Conservation (phyloP, 2,113 vertebrate genomes). For the Chaetodon auriga region DNA sequence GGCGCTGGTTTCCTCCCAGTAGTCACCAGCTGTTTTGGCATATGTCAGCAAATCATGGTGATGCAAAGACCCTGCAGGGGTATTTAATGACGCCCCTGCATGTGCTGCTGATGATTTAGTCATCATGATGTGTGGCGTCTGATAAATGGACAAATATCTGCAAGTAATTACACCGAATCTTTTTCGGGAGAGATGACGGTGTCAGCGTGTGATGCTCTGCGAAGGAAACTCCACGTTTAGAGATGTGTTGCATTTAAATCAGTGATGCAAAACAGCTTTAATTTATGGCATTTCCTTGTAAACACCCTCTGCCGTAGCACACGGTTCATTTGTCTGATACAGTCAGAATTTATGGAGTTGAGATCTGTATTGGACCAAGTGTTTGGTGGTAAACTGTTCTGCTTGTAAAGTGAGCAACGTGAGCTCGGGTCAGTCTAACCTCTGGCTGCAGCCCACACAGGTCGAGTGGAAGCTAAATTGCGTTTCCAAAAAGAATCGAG, state of each 20-base stretch:
- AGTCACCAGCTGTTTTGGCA: constrained; percentile 55
- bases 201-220: neutral
- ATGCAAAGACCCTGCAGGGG: constrained; percentile 37
- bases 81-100: constrained; percentile 36
- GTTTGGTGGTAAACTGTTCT: neutral
- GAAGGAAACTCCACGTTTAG: neutral
- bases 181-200: constrained; percentile 3
- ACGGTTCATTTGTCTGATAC: neutral
- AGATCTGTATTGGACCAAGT: neutral
- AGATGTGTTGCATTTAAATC: neutral
- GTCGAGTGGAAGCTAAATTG: neutral
- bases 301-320: neutral
- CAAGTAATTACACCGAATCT: neutral
- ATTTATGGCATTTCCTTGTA: neutral
- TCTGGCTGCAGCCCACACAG: neutral
- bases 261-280: constrained; percentile 8
- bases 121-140: constrained; percentile 38
- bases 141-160: constrained; percentile 53
- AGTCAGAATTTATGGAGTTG: neutral
- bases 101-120: constrained; percentile 50
- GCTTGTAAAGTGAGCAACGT: neutral
- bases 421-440: neutral
- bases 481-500: constrained; percentile 7
- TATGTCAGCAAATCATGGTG: constrained; percentile 46
- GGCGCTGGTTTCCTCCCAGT: constrained; percentile 30